Evolutionary conservation across 2,797 vertebrate species (phyloP), one percentile per base, ranked within the genome.

Genomic region (Epinephelus awoara): DNA sequence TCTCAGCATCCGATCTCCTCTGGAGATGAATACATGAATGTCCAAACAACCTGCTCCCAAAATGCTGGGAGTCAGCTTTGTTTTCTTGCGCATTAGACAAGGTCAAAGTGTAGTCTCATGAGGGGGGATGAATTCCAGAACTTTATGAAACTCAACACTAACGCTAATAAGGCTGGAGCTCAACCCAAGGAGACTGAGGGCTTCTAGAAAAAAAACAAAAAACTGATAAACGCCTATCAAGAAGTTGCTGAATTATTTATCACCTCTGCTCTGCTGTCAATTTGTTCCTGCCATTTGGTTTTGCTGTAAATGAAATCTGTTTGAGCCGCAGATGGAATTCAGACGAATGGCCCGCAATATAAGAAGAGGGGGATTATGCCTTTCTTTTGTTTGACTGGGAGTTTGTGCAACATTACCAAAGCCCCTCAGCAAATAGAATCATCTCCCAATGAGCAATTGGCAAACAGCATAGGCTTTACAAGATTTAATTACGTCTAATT

Each of bases 171-270:
- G 77, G 56, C 65, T 14, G 1, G 62, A 62, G 62, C 67, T 79
- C 64, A 62, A 69, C 74, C 64, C 77, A 72, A 79, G 56, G 77
- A 80, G 71, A 75, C 57, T 25, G 18, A 56, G 18, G 40, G 67
- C 57, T 65, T 81, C 69, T 67, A 67, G 57, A 75, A 67, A 76
- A 74, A 87, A 86, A 40, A 15, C 5, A 55, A 46, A 76, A 34
- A 58, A 38, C 61, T 83, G 89, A 93, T 93, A 93, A 94, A 94
- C 63, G 79, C 82, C 85, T 83, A 91, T 94, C 83, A 92, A 86
- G 83, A 87, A 86, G 83, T 87, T 79, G 62, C 64, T 94, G 93
- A 94, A 94, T 93, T 90, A 93, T 94, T 93, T 89, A 94, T 93
- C 84, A 74, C 76, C 83, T 84, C 72, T 79, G 67, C 74, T 87